Evolutionary conservation across 2,888 invertebrate species (phyloP).

Genomic region (Eupithecia tripunctaria): DNA sequence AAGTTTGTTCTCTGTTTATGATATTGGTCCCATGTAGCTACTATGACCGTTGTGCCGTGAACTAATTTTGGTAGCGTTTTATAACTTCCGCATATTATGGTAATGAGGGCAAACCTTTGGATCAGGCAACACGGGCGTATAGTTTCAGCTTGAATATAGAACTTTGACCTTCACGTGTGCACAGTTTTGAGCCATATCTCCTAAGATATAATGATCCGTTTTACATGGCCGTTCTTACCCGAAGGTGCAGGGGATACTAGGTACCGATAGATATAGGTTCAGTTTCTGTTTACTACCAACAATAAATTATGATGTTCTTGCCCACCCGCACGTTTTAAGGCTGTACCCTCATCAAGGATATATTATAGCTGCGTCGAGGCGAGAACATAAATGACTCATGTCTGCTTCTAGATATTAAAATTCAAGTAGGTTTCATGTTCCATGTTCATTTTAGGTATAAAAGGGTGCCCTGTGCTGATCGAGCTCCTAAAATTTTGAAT

Average conservation of each 20-base stretch:
- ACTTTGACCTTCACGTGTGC: neutral
- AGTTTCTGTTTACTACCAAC: neutral
- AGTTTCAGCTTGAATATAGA: neutral
- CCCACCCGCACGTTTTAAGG: neutral
- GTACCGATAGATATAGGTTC: neutral
- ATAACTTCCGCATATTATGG: constrained; percentile 75
- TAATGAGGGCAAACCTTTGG: constrained; percentile 57
- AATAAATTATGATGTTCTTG: constrained; percentile 5
- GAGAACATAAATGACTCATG: constrained; percentile 3
- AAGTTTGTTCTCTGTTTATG: constrained; percentile 15
- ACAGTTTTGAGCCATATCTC: neutral
- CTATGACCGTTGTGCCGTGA: constrained; percentile 60
- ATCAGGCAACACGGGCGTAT: neutral
- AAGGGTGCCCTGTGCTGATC: neutral
- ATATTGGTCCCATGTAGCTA: constrained; percentile 15
- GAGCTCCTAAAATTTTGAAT: neutral
- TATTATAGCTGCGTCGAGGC: neutral
- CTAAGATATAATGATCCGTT: neutral
- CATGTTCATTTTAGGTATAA: neutral
- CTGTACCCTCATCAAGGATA: constrained; percentile 4
- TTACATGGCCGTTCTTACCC: neutral
- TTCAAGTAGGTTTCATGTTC: neutral
- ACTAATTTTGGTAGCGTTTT: constrained; percentile 70
- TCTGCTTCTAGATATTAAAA: neutral
- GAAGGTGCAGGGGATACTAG: neutral